Percentiles rank a stretch among this genome's conserved stretches.
These are phyloP conservation scores for Drosophila sp. DNA, from an alignment of 1,140 invertebrate genomes.

Conservation along the genomic window DNA sequence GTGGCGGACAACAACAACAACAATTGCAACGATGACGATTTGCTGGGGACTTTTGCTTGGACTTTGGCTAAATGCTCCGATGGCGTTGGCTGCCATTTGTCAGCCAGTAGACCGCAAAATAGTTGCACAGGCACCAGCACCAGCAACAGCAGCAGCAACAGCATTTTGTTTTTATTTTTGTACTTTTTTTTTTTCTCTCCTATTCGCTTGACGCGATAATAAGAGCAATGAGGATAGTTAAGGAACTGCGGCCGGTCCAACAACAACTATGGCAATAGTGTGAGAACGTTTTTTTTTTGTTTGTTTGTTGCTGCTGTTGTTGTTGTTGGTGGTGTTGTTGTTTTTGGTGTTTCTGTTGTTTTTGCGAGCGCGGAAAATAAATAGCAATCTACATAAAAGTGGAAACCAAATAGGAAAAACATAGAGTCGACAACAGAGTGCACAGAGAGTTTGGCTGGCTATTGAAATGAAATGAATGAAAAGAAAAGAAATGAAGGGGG, in stretches of 20 bases:
- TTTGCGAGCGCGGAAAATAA: constrained; percentile 75
- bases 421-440: constrained; percentile 43
- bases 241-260: constrained; percentile 45
- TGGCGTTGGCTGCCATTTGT: constrained; percentile 78
- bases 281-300: constrained; percentile 61
- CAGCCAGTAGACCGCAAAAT: constrained; percentile 78
- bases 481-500: background rate
- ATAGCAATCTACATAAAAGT: constrained; percentile 81
- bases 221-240: constrained; percentile 75
- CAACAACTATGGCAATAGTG: constrained; percentile 42
- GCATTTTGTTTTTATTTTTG: constrained; percentile 30
- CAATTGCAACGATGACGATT: constrained; percentile 17
- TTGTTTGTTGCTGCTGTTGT: constrained; percentile 3
- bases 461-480: constrained; percentile 46
- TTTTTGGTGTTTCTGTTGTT: constrained; percentile 28
- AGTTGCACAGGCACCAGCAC: constrained; percentile 57
- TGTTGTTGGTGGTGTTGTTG: constrained; percentile 23
- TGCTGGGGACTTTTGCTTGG: constrained; percentile 37
- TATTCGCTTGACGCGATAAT: constrained; percentile 73
- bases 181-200: constrained; percentile 17
- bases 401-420: constrained; percentile 79
- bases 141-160: constrained; percentile 22
- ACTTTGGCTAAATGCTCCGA: constrained; percentile 75
- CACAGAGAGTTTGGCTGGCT: constrained; percentile 43
- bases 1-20: constrained; percentile 42